Percentiles rank a stretch among this genome's conserved stretches.
Evolutionary conservation across 2,113 vertebrate genomes (phyloP).

Genomic region (Paralichthys olivaceus): DNA sequence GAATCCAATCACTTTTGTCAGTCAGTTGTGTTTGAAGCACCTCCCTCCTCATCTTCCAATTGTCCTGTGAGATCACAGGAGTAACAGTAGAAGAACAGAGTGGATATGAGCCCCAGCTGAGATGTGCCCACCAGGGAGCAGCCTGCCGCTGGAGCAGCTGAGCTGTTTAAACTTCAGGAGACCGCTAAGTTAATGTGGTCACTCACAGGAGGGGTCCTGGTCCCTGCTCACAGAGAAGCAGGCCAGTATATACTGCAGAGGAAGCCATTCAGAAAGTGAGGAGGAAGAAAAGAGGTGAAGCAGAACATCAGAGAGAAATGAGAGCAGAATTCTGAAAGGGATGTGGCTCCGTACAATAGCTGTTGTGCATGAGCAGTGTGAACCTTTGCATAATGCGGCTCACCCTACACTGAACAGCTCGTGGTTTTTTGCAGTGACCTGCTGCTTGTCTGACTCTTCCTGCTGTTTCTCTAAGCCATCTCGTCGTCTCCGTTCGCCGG

Average conservation of each 20-base stretch:
- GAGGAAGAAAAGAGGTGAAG: constrained; percentile 8
- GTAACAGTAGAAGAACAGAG: constrained; percentile 15
- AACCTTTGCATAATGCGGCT: background rate
- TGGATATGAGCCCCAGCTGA: constrained; percentile 41
- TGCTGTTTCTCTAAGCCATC: background rate
- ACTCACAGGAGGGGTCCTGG: constrained; percentile 38
- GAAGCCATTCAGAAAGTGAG: constrained; percentile 24
- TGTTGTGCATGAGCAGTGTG: background rate
- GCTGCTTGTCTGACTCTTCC: background rate
- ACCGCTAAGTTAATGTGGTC: constrained; percentile 60
- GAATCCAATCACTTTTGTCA: background rate
- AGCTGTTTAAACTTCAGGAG: constrained; percentile 56
- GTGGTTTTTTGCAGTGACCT: background rate
- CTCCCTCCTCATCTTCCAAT: constrained; percentile 3
- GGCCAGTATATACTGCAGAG: background rate
- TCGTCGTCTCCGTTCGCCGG: background rate
- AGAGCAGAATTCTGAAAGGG: background rate
- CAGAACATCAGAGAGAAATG: background rate
- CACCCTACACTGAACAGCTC: background rate
- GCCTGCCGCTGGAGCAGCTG: constrained; percentile 62
- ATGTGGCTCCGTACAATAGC: background rate
- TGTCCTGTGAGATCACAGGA: constrained; percentile 33
- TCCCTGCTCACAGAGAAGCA: constrained; percentile 17
- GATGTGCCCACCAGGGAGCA: constrained; percentile 70
- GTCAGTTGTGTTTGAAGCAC: background rate